A percentile compares a stretch with the other conserved stretches of the same genome.
These are phyloP conservation scores for Anodontia alba DNA, from an alignment of 2,888 invertebrate species.

Conservation along the genomic window DNA sequence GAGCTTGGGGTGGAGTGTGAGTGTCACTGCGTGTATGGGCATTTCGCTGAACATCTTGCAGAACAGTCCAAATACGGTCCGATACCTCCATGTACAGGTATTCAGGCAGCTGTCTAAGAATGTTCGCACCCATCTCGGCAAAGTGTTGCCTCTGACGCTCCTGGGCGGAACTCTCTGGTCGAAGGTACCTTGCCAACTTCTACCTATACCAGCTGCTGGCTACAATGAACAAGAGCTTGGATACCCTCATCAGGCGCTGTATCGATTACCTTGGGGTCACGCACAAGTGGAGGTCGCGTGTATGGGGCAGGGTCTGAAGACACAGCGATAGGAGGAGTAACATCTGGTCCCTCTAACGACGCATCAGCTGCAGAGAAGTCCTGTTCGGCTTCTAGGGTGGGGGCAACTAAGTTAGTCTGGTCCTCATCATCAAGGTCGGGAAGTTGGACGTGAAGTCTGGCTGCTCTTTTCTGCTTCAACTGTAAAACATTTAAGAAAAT, in stretches of 20 bases:
- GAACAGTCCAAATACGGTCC: constrained; percentile 23
- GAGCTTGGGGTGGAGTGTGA: constrained; percentile 16
- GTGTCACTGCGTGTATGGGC: constrained; percentile 24
- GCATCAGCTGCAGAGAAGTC: constrained; percentile 24
- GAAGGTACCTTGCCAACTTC: no score
- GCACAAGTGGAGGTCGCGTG: no score
- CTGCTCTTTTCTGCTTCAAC: constrained; percentile 23
- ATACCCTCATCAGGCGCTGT: constrained; percentile 25
- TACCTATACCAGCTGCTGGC: constrained; percentile 20
- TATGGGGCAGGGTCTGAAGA: constrained; percentile 25
- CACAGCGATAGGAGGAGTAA: constrained; percentile 25
- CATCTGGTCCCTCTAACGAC: constrained; percentile 15
- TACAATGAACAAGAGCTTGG: no score
- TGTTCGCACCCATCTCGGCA: no score
- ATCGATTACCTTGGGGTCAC: constrained; percentile 12
- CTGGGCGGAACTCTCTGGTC: no score
- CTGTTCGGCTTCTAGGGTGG: constrained; percentile 20
- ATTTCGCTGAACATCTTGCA: no score
- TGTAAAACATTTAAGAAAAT: constrained; percentile 27
- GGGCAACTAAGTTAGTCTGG: constrained; percentile 22
- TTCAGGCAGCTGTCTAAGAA: constrained; percentile 26
- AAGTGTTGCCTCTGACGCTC: no score
- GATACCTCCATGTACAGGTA: constrained; percentile 15
- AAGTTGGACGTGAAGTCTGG: constrained; percentile 25
- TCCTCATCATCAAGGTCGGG: no score